phyloP scores from a whole-genome alignment of 2,888 invertebrate species.

The Trichacis sp. region DNA sequence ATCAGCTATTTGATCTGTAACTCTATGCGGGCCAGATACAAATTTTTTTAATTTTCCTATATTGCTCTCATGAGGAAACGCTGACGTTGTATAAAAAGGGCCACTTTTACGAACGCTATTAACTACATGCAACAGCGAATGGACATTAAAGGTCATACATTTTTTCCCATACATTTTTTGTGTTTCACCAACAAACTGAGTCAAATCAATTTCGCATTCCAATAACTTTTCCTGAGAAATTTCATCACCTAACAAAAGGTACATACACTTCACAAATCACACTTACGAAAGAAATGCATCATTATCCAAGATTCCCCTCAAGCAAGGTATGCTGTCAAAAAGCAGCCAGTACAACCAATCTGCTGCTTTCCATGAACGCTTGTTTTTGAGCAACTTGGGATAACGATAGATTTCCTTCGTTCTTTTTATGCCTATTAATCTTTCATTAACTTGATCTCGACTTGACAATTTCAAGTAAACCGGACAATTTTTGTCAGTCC shows the following conservation, averaged over 20 bases:
- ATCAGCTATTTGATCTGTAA: conserved; percentile 17
- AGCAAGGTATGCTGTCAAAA: conserved; percentile 1
- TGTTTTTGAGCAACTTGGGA: conserved; percentile 2
- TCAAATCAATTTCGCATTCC: conserved; percentile 27
- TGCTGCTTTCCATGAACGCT: conserved; percentile 11
- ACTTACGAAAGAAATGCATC: conserved; percentile 1
- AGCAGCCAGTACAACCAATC: conserved; percentile 24
- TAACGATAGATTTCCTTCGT: conserved; percentile 8
- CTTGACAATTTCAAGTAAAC: background rate
- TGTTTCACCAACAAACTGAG: conserved; percentile 27
- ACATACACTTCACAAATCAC: conserved; percentile 10
- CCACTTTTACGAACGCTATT: conserved; percentile 30
- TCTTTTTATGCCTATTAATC: conserved; percentile 7
- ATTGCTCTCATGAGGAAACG: conserved; percentile 32
- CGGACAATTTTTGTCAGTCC: conserved; percentile 3
- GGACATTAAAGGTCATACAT: conserved; percentile 44
- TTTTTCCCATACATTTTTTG: conserved; percentile 21
- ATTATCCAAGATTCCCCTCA: background rate
- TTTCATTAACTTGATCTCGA: conserved; percentile 4
- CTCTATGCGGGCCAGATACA: conserved; percentile 20
- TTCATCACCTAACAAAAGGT: background rate
- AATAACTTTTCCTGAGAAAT: conserved; percentile 28
- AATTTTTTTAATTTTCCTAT: conserved; percentile 18
- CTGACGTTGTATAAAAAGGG: conserved; percentile 34
- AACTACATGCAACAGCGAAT: conserved; percentile 27